Base-by-base conservation (phyloP, 1,140 invertebrate species). In the Drosophila hydei region DNA sequence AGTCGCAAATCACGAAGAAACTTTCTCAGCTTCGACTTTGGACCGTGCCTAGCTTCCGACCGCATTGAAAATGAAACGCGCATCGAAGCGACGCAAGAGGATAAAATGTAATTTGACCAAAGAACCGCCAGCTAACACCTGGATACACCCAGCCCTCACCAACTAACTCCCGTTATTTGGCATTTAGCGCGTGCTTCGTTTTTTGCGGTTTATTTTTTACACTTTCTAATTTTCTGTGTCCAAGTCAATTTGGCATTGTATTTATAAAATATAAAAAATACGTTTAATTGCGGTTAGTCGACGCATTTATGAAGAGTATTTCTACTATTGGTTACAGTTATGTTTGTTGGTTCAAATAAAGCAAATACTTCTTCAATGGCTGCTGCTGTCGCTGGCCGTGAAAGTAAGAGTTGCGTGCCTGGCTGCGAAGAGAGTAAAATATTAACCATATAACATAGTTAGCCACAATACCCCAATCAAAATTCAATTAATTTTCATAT, bases 371-470 rank as follows among this genome's bases (percentile, higher is more conserved):
- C 23, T 59, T 79, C 88, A 83, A 88, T 88, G 76, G 78, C 59
- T 43, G 19, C 30, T 63, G 21, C 38, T 30, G 45, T 30, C 38
- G 38, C 30, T 52, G 67, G 45, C 48, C 62, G 69, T 62, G 76
- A 88, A 88, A 88, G 83, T 89, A 89, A 88, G 71, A 88, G 64
- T 75, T 74, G 79, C 79, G 79, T 81, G 79, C 27, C 71, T 51
- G 25, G 19, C 23, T 23, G 12, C 33, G 50, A 19, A 43, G 11
- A 51, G 14, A 67, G 33, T 56, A 21, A 27, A 48, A 65, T 30
- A 23, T 58, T 19, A 47, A 9, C 30, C n/a, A 47, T 38, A 33
- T n/a, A n/a, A 30, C 16, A 4, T 18, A 12, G 25, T 47, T 25
- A 23, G 33, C 23, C 21, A 3, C 4, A 55, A 50, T 45, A 42